Evolutionary conservation across 1,140 invertebrate species (phyloP).

Genomic region (Acromyrmex heyeri): DNA sequence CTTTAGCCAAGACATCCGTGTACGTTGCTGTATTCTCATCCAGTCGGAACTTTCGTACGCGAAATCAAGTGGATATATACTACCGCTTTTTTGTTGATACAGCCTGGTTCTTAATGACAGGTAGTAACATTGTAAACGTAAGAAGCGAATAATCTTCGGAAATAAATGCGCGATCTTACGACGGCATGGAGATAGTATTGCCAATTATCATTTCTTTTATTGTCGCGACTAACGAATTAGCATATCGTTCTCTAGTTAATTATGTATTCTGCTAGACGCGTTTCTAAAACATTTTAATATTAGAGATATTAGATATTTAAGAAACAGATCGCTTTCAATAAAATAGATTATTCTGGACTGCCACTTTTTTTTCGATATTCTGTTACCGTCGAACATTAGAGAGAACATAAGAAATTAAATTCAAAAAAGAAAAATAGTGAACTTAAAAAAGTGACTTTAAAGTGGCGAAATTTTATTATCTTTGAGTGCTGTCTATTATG

Average conservation of each 20-base stretch:
- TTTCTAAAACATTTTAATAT: neutral
- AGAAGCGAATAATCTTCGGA: neutral
- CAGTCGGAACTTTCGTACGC: constrained; percentile 50
- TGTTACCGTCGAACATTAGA: neutral
- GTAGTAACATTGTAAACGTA: neutral
- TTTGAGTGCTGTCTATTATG: neutral
- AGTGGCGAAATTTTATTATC: neutral
- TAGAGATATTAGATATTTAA: neutral
- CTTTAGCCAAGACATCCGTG: neutral
- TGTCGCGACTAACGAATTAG: neutral
- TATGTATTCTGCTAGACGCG: neutral
- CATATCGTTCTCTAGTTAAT: neutral
- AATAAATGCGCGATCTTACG: constrained; percentile 11
- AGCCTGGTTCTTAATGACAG: neutral
- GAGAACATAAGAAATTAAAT: neutral
- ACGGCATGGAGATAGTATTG: neutral
- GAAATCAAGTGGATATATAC: neutral
- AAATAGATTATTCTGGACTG: neutral
- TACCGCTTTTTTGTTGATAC: constrained; percentile 5
- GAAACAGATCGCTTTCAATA: neutral
- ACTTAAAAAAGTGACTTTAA: neutral
- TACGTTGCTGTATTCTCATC: neutral
- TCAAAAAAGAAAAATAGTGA: neutral
- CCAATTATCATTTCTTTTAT: neutral
- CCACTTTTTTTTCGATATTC: neutral